These are phyloP conservation scores for Hestina assimilis DNA, from an alignment of 1,140 invertebrate genomes.

Conservation along the genomic window DNA sequence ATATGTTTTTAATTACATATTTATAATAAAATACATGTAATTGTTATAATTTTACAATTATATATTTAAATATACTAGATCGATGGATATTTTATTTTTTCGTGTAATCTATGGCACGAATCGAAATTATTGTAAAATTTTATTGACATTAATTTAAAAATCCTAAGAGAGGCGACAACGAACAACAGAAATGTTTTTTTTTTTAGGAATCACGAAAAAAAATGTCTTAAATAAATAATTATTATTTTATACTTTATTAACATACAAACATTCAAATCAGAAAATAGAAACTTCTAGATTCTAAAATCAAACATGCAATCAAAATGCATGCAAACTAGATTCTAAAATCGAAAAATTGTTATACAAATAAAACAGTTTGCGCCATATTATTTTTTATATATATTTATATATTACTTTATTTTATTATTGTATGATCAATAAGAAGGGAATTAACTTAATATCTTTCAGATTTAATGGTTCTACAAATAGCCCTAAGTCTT, in stretches of 20 bases:
- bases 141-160: background rate
- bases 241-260: too few species aligned
- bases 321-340: too few species aligned
- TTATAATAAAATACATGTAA: slow-evolving; percentile 28
- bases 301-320: too few species aligned
- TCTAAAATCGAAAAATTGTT: too few species aligned
- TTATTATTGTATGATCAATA: background rate
- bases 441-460: background rate
- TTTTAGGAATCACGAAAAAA: too few species aligned
- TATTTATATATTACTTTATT: too few species aligned
- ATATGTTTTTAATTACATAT: slow-evolving; percentile 41
- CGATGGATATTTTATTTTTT: background rate
- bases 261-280: too few species aligned
- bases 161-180: background rate
- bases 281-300: too few species aligned
- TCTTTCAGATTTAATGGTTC: background rate
- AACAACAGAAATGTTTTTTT: background rate
- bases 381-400: too few species aligned
- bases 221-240: too few species aligned
- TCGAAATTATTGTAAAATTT: background rate
- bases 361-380: too few species aligned
- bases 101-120: slow-evolving; percentile 21
- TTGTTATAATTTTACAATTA: background rate
- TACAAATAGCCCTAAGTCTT: too few species aligned
- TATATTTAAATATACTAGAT: background rate